Evolutionary conservation across 2,113 vertebrate species (phyloP).

Genomic region (Brachypteracias leptosomus): DNA sequence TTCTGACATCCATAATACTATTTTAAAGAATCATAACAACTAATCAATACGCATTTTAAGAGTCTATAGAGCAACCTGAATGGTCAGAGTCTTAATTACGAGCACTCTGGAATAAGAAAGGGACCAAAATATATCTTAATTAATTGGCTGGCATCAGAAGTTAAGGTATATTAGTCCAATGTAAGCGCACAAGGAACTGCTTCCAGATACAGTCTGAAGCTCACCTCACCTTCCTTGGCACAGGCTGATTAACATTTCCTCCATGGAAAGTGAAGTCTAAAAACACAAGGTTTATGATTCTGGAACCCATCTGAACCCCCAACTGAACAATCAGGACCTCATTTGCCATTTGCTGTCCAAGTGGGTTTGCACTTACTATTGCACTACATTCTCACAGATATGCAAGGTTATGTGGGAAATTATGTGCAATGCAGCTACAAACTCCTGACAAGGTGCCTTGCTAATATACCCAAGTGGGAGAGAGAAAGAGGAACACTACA

Average conservation of each 20-base stretch:
- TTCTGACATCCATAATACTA: not conserved
- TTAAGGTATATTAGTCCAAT: not conserved
- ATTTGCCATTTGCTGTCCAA: not conserved
- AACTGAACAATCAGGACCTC: not conserved
- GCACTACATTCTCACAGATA: not conserved
- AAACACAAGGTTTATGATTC: not conserved
- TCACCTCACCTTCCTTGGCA: not conserved
- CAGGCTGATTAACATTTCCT: not conserved
- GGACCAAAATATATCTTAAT: not conserved
- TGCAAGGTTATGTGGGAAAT: not conserved
- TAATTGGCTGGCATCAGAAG: not conserved
- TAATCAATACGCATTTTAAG: not conserved
- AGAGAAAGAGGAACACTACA: not conserved
- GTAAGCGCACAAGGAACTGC: not conserved
- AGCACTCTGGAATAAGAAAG: not conserved
- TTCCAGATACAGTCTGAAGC: not conserved
- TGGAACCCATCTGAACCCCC: not conserved
- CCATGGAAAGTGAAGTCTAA: not conserved
- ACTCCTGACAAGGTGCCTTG: not conserved
- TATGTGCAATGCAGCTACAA: not conserved
- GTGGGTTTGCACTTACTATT: not conserved
- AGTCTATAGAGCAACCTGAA: not conserved
- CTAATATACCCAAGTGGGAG: not conserved
- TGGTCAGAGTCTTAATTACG: not conserved
- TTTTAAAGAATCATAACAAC: not conserved